phyloP scores from a whole-genome alignment of 2,113 vertebrate genomes.

The Pterocles orientalis region DNA sequence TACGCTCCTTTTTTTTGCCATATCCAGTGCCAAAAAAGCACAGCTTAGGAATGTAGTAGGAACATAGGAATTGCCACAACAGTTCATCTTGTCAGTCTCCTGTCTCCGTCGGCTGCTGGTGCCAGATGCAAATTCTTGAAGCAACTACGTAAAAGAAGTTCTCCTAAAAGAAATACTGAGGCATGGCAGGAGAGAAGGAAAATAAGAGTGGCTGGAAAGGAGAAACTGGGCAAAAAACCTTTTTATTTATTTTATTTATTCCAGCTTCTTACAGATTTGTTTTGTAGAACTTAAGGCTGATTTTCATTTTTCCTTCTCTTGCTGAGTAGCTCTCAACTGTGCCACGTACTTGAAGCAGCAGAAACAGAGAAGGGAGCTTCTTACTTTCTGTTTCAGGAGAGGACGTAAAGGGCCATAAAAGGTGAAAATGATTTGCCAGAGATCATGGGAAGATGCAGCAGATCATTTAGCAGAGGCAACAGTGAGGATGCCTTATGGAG shows the following conservation, averaged over 20 bases:
- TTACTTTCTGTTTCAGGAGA: not conserved
- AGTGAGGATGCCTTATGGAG: not conserved
- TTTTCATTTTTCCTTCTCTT: not conserved
- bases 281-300: not conserved
- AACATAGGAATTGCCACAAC: slow-evolving; percentile 9
- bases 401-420: not conserved
- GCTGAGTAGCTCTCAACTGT: not conserved
- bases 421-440: not conserved
- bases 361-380: not conserved
- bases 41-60: slow-evolving; percentile 43
- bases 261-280: not conserved
- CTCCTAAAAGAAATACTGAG: slow-evolving; percentile 18
- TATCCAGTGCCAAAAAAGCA: slow-evolving; percentile 20
- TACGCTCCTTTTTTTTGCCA: not conserved
- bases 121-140: slow-evolving; percentile 52
- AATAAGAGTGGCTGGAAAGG: slow-evolving; percentile 1
- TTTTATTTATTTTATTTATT: not conserved
- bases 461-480: not conserved
- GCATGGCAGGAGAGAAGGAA: slow-evolving; percentile 11
- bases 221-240: not conserved
- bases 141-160: slow-evolving; percentile 36
- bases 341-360: not conserved
- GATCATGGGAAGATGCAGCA: not conserved
- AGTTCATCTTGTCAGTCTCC: slow-evolving; percentile 2
- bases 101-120: not conserved